phyloP scores from a whole-genome alignment of 2,888 invertebrate species.

The Dryadula phaetusa region DNA sequence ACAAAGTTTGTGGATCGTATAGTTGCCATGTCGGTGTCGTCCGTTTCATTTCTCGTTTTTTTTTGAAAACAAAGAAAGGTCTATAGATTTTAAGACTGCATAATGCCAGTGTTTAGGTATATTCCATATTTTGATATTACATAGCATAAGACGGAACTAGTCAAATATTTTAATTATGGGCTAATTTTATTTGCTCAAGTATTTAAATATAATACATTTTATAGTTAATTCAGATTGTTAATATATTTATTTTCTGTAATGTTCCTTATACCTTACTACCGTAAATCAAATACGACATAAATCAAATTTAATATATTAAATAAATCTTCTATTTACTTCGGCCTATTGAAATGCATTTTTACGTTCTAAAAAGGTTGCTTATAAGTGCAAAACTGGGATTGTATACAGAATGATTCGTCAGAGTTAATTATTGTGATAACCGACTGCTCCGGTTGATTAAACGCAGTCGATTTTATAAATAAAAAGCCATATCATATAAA shows the following conservation, averaged over 20 bases:
- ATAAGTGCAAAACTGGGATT: not conserved
- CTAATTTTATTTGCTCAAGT: slow-evolving; percentile 68
- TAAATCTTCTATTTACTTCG: slow-evolving; percentile 22
- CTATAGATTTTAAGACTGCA: slow-evolving; percentile 71
- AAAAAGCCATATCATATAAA: slow-evolving; percentile 81
- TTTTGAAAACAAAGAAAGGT: slow-evolving; percentile 25
- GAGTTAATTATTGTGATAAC: slow-evolving; percentile 57
- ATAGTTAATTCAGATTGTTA: slow-evolving; percentile 42
- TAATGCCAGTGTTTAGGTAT: slow-evolving; percentile 76
- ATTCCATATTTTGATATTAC: slow-evolving; percentile 60
- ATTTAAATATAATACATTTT: slow-evolving; percentile 42
- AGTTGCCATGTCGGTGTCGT: slow-evolving; percentile 22
- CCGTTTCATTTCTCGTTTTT: slow-evolving; percentile 23
- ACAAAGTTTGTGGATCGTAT: slow-evolving; percentile 22
- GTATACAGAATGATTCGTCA: slow-evolving; percentile 22
- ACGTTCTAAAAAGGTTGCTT: slow-evolving; percentile 7
- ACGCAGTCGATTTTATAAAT: slow-evolving; percentile 73
- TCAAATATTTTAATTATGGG: slow-evolving; percentile 75
- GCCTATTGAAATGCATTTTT: slow-evolving; percentile 35
- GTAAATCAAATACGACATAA: slow-evolving; percentile 28
- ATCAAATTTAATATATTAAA: slow-evolving; percentile 13
- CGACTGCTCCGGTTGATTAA: slow-evolving; percentile 69
- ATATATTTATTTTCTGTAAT: slow-evolving; percentile 43
- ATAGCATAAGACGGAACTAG: slow-evolving; percentile 78
- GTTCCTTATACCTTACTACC: slow-evolving; percentile 52